Base-by-base conservation (phyloP, 1,140 invertebrate species). In the Doryteuthis pealeii region DNA sequence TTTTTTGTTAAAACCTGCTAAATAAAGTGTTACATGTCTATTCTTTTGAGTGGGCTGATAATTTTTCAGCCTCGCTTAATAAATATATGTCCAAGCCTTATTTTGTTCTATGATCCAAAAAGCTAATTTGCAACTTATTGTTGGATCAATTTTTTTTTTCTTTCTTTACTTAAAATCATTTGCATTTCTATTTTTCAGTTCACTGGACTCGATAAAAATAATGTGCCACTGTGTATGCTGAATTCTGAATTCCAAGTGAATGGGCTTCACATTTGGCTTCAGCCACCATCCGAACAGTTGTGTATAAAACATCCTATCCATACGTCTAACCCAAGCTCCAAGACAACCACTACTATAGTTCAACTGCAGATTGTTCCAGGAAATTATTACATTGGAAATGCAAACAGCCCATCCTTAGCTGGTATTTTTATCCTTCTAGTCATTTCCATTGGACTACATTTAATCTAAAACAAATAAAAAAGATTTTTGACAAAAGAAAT, bases 161-260 rank as follows among this genome's bases (percentile, higher is more conserved):
- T 49, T 73, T 69, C 26, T n/a, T n/a, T n/a, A n/a, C n/a, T n/a
- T n/a, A n/a, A n/a, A n/a, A n/a, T n/a, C n/a, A n/a, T n/a, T n/a
- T n/a, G n/a, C n/a, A n/a, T n/a, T n/a, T n/a, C n/a, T n/a, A n/a
- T 66, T 33, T 77, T 80, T 26, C 79, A 84, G 82, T 82, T 79
- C 69, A 78, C 74, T 10, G 54, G 54, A 62, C 82, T 84, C 73
- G 79, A 82, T 65, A 74, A 75, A 43, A 77, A 65, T 18, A 74
- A 80, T 79, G 67, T 84, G 68, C 82, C 82, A 70, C 54, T 78
- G 18, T 84, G 82, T 73, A 84, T 84, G 82, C 80, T 76, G 74
- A 79, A 81, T 74, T 69, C 75, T 35, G 72, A 80, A 4, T 84
- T 84, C 72, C 73, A 74, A 31, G 76, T 84, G 22, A 81, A 80